Evolutionary conservation across 1,140 invertebrate species (phyloP).

Genomic region (Aethina tumida): DNA sequence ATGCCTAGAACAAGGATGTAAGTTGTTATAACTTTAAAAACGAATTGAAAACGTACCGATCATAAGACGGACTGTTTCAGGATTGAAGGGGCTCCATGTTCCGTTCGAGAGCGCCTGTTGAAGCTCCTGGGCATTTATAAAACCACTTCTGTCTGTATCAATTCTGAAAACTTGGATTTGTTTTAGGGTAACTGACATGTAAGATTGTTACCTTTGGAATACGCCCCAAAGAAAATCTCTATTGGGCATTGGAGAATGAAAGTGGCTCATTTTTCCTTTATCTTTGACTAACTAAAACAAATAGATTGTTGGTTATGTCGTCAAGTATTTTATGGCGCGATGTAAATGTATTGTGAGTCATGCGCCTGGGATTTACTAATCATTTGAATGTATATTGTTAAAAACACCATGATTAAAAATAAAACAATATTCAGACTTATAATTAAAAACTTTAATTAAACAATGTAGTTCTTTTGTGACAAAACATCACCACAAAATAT

Average conservation of each 20-base stretch:
- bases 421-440: no score
- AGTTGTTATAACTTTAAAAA: slow-evolving; percentile 11
- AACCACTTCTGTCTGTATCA: slow-evolving; percentile 84
- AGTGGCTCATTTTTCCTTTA: slow-evolving; percentile 33
- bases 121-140: slow-evolving; percentile 82
- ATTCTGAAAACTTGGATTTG: slow-evolving; percentile 64
- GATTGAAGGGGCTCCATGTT: slow-evolving; percentile 95
- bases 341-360: no score
- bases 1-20: slow-evolving; percentile 76
- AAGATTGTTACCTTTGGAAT: slow-evolving; percentile 55
- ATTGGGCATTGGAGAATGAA: slow-evolving; percentile 55
- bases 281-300: no score
- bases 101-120: slow-evolving; percentile 91
- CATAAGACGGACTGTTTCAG: slow-evolving; percentile 90
- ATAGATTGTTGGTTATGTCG: no score
- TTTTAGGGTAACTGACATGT: slow-evolving; percentile 10
- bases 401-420: no score
- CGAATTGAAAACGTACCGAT: slow-evolving; percentile 57
- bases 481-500: no score
- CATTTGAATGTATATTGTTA: no score
- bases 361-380: no score
- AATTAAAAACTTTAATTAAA: no score
- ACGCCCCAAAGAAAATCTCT: slow-evolving; percentile 69
- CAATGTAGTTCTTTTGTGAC: no score
- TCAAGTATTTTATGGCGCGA: no score